Percentiles rank a stretch among this genome's conserved stretches.
Evolutionary conservation across 2,113 vertebrate genomes (phyloP).

Genomic region (Coregonus clupeaformis): DNA sequence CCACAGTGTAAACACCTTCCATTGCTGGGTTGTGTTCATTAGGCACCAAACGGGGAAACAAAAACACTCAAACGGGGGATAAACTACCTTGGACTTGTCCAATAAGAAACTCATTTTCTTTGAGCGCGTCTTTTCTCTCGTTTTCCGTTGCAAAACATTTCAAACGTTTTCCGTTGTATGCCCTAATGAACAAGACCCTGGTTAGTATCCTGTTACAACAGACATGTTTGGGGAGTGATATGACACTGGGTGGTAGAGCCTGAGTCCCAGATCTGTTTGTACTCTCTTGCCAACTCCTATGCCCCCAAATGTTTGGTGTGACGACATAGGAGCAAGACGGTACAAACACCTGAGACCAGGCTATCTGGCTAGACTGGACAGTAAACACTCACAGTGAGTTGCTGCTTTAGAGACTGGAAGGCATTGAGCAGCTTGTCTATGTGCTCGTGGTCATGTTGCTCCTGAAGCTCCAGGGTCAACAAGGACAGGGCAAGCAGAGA

Average conservation of each 20-base stretch:
- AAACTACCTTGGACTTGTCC: background rate
- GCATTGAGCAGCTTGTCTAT: slow-evolving; percentile 73
- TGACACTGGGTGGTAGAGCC: background rate
- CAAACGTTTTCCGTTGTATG: background rate
- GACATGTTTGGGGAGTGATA: background rate
- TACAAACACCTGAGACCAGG: too few species aligned
- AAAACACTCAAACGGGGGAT: too few species aligned
- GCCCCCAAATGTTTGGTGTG: background rate
- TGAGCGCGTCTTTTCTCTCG: too few species aligned
- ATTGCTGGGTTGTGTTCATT: too few species aligned
- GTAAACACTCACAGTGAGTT: slow-evolving; percentile 77
- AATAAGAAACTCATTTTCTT: too few species aligned
- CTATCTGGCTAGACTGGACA: too few species aligned
- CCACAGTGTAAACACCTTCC: background rate
- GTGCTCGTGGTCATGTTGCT: slow-evolving; percentile 80
- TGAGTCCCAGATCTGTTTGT: too few species aligned
- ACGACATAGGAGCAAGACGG: too few species aligned
- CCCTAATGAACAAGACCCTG: too few species aligned
- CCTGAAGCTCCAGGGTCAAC: slow-evolving; percentile 81
- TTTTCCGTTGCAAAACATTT: too few species aligned
- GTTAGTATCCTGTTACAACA: slow-evolving; percentile 4
- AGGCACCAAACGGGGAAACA: too few species aligned
- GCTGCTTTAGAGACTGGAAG: slow-evolving; percentile 79
- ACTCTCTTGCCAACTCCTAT: too few species aligned
- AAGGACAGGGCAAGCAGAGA: slow-evolving; percentile 88